These are phyloP conservation scores for Aleiodes sp. DNA, from an alignment of 1,140 invertebrate genomes.

Conservation along the genomic window DNA sequence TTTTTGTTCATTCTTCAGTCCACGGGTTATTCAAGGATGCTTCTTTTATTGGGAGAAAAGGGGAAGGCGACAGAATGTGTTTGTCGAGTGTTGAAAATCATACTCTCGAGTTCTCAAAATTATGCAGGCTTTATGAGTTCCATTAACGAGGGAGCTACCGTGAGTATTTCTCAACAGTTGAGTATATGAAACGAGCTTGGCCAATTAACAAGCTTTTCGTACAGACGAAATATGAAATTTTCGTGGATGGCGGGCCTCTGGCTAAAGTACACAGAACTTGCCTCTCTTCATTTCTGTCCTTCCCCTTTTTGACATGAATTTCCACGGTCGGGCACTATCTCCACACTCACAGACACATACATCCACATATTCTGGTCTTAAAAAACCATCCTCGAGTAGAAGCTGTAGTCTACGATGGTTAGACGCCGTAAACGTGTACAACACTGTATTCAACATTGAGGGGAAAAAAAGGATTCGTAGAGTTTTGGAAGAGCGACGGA, in stretches of 20 bases:
- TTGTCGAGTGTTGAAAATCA: neutral
- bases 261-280: neutral
- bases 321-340: neutral
- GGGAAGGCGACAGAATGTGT: neutral
- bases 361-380: too few relatives aligned
- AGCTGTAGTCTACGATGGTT: neutral
- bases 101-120: constrained; percentile 14
- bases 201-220: constrained; percentile 28
- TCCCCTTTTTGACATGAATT: neutral
- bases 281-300: neutral
- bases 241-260: neutral
- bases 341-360: neutral
- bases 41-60: neutral
- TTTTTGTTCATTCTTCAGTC: too few relatives aligned
- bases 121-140: constrained; percentile 19
- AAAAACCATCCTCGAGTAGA: too few relatives aligned
- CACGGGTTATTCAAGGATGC: too few relatives aligned
- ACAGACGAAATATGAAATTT: constrained; percentile 5
- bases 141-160: constrained; percentile 22
- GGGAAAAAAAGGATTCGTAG: neutral
- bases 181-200: neutral
- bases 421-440: neutral
- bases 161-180: neutral
- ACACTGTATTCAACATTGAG: constrained; percentile 5
- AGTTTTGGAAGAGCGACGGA: constrained; percentile 12